Evolutionary conservation across 2,797 vertebrate species (phyloP).

Genomic region (Sylvilagus floridanus): DNA sequence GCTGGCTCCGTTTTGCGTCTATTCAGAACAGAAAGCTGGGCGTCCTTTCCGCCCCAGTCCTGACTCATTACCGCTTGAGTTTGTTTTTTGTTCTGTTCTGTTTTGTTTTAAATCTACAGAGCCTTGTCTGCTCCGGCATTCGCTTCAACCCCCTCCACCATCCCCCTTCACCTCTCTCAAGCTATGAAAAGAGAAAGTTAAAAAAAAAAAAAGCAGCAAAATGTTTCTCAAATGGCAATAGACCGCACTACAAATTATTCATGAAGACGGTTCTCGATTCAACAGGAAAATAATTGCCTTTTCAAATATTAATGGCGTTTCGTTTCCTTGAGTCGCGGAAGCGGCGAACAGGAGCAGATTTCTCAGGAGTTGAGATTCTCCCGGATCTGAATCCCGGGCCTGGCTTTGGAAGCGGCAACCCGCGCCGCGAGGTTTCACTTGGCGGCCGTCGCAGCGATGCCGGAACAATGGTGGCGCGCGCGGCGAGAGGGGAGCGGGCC

Average conservation of each 20-base stretch:
- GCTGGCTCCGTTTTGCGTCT: constrained; percentile 78
- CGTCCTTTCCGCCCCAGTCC: constrained; percentile 78
- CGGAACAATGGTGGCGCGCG: constrained; percentile 67
- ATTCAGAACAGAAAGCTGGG: constrained; percentile 81
- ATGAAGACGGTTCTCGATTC: constrained; percentile 88
- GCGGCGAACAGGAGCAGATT: constrained; percentile 75
- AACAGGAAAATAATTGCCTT: constrained; percentile 89
- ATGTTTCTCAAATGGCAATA: constrained; percentile 88
- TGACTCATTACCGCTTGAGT: constrained; percentile 83
- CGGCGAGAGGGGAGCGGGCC: constrained; percentile 44
- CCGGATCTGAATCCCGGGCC: constrained; percentile 66
- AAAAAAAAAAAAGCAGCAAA: constrained; percentile 59
- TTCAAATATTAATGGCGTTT: constrained; percentile 89
- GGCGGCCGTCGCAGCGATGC: constrained; percentile 58
- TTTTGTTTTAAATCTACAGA: constrained; percentile 80
- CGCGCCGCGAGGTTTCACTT: constrained; percentile 60
- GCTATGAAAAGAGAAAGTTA: constrained; percentile 34
- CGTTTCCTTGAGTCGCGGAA: constrained; percentile 84
- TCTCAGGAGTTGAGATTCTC: constrained; percentile 70
- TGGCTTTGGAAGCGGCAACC: neutral
- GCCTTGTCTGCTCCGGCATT: constrained; percentile 76
- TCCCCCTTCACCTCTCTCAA: constrained; percentile 10
- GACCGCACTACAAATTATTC: constrained; percentile 88
- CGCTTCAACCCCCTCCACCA: constrained; percentile 73
- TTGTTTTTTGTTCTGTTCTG: constrained; percentile 45